Evolutionary conservation across 2,113 vertebrate genomes (phyloP), one percentile per base, ranked within the genome.

Genomic region (Elanoides forficatus): DNA sequence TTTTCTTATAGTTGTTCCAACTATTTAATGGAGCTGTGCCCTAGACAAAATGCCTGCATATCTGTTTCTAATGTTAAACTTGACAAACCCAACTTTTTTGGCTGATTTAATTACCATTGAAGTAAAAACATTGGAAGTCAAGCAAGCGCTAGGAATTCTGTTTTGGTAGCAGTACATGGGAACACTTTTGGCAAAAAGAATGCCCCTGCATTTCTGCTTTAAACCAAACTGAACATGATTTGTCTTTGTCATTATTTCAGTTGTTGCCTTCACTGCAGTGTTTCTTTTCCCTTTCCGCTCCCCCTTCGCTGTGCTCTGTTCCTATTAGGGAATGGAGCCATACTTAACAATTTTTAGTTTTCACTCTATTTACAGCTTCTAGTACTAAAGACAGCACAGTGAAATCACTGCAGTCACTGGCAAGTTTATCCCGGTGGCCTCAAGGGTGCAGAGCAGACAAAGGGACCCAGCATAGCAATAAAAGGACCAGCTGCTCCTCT

Each of bases 401-500:
- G 91, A 90, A 84, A 94, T 93, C 73, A 15, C 56, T 80, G 86
- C 86, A 56, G 76, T 65, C 94, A 82, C 84, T 82, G 38, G 48
- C 86, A 50, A 60, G 86, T 94, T 95, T 85, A 45, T 86, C 53
- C 85, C 7, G 22, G 62, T 79, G 89, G 94, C 95, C 96, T 95
- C 94, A 96, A 94, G 93, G 91, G 95, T 95, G 91, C 93, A 85
- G 91, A 85, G 78, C 78, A 95, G 86, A 97, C 95, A 95, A 95
- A 95, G 89, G 81, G 87, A 95, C 91, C 78, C 65, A 19, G 83
- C 81, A 23, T 56, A 58, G 73, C 45, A 91, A 71, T 97, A 72
- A 95, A 97, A 93, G 81, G 60, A 92, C 96, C 96, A 96, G 96
- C 94, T 97, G 95, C 94, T 97, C 48, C 78, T 81, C 90, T 89